Evolutionary conservation across 2,797 vertebrate species (phyloP).

Genomic region (Pelobates cultripes): DNA sequence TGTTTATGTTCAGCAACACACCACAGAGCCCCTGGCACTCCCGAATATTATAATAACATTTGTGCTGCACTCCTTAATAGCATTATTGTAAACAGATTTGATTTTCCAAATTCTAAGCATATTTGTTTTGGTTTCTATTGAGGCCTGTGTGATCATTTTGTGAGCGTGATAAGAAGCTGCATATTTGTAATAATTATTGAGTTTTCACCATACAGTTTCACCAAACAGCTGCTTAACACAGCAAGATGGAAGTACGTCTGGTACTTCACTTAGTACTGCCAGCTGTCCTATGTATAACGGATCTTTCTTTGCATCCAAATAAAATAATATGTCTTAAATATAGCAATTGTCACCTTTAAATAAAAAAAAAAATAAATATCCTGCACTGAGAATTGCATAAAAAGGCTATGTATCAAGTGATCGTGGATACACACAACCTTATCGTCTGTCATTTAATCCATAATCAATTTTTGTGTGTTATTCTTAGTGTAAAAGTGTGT

Average conservation of each 20-base stretch:
- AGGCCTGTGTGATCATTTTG: constrained; percentile 3
- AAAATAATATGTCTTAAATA: constrained; percentile 8
- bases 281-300: constrained; percentile 29
- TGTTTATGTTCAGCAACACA: too few relatives aligned
- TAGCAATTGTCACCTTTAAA: constrained; percentile 12
- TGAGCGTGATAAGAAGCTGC: constrained; percentile 15
- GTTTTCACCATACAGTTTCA: constrained; percentile 23
- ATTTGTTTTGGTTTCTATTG: constrained; percentile 17
- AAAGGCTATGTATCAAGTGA: not conserved
- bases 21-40: not conserved
- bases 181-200: constrained; percentile 37
- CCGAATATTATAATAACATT: not conserved
- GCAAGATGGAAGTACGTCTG: constrained; percentile 6
- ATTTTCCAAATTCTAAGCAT: constrained; percentile 13
- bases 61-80: not conserved
- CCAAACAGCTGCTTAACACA: constrained; percentile 38
- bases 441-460: too few relatives aligned
- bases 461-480: too few relatives aligned
- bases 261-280: constrained; percentile 13
- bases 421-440: too few relatives aligned
- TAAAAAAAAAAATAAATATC: not conserved
- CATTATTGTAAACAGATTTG: not conserved
- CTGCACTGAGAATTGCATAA: not conserved
- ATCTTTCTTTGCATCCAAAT: not conserved
- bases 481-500: too few relatives aligned